Evolutionary conservation across 2,113 vertebrate species (phyloP).

Genomic region (Chrysochloris asiatica): DNA sequence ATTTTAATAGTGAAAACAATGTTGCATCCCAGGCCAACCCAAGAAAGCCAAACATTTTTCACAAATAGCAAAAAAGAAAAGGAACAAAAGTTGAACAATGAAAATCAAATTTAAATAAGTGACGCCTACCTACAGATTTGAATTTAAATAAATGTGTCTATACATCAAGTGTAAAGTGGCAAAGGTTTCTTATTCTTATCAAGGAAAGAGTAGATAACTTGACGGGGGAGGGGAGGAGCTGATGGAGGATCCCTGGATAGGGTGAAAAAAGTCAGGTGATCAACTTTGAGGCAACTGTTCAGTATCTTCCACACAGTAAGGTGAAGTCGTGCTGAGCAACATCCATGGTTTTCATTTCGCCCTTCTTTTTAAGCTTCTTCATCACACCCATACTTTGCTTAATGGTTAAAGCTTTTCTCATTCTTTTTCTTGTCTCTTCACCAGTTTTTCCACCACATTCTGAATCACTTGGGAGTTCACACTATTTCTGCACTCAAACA

Average conservation of each 20-base stretch:
- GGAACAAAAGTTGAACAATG: not conserved
- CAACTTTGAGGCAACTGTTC: not conserved
- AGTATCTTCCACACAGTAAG: not conserved
- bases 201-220: not conserved
- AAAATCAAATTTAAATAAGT: not conserved
- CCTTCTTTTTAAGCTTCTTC: not conserved
- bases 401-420: not conserved
- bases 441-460: constrained; percentile 5
- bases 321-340: not conserved
- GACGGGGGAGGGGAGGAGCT: too few relatives aligned
- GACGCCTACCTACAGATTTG: not conserved
- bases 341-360: not conserved
- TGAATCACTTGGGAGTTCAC: not conserved
- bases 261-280: not conserved
- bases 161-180: not conserved
- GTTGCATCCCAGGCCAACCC: not conserved
- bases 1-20: constrained; percentile 20
- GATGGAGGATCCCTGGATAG: not conserved
- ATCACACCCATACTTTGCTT: not conserved
- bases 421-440: not conserved
- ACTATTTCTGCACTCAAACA: not conserved
- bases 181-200: not conserved
- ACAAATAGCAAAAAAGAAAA: too few relatives aligned
- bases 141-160: not conserved
- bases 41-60: not conserved